Base-by-base conservation (phyloP, 2,888 invertebrate genomes). In the Fabriciana adippe region DNA sequence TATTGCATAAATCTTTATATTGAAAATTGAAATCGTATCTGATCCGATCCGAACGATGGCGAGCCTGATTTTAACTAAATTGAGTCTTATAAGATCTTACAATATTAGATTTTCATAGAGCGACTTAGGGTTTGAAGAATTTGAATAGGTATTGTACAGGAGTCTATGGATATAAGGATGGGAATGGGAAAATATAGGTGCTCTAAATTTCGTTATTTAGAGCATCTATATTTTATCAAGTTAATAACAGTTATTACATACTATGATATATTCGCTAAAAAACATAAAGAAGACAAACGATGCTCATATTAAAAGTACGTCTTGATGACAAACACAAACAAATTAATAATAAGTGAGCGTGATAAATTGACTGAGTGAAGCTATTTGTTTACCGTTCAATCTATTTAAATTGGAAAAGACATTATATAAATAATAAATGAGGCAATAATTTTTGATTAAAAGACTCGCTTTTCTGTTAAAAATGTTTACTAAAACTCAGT, bases 341-440 rank as follows among this genome's bases (percentile, higher is more conserved):
- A 69, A 69, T 69, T 69, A 67, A 69, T 69, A 67, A 69, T 69
- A 69, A 67, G 35, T 60, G 54, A 64, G 16, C 50, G 53, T 64
- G 64, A 64, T 67, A 64, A 67, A 69, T 69, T 53, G 64, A 63
- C 50, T 55, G 64, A 54, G 55, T 41, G 35, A 53, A 14, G 60
- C 60, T 48, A 66, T 66, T 66, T 66, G 55, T 59, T 60, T 59
- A 60, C 47, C 48, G 54, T 66, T 66, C 66, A 66, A 66, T 60
- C 66, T 66, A 66, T 66, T 55, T 60, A 55, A 60, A 55, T 60
- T 48, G 55, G 47, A 48, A 54, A 48, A 26, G 47, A 55, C 47
- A 55, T 66, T 66, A 60, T 47, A 55, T 66, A 55, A 54, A 60
- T 66, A 60, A 60, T 55, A 60, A 66, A 60, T 55, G 54, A 55